Percentiles rank a stretch among this genome's conserved stretches.
Evolutionary conservation across 2,797 vertebrate genomes (phyloP).

Genomic region (Cossypha dichroa): DNA sequence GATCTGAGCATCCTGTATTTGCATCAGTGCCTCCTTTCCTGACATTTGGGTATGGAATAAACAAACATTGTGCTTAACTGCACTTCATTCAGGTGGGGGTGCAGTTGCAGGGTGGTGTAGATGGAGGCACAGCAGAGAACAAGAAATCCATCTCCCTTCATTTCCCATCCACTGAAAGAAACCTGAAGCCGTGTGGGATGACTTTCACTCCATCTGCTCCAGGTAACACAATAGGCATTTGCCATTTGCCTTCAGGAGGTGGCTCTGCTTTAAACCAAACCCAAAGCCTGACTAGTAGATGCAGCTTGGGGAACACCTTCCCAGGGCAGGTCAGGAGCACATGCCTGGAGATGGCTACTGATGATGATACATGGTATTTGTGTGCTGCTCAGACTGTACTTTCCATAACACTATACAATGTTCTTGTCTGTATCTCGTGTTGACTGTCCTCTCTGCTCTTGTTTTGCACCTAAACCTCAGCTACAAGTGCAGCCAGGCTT

Average conservation of each 20-base stretch:
- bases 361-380: not conserved
- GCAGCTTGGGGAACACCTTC: not conserved
- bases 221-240: conserved; percentile 1
- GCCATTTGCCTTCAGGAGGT: conserved; percentile 4
- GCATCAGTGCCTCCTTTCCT: not conserved
- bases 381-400: not conserved
- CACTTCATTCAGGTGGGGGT: not conserved
- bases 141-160: not conserved
- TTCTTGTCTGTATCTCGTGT: not conserved
- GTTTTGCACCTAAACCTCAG: not conserved
- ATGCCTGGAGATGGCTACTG: not conserved
- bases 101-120: not conserved
- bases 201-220: conserved; percentile 12
- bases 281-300: not conserved
- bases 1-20: not conserved
- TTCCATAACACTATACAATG: not conserved
- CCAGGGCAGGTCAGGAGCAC: not conserved
- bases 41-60: not conserved
- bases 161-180: not conserved
- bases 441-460: not conserved
- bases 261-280: not conserved
- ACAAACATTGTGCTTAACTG: not conserved
- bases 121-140: not conserved
- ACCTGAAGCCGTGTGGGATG: not conserved
- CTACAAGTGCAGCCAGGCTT: not conserved